These are phyloP conservation scores for Volucella inflata DNA, from an alignment of 2,888 invertebrate genomes.

Conservation along the genomic window DNA sequence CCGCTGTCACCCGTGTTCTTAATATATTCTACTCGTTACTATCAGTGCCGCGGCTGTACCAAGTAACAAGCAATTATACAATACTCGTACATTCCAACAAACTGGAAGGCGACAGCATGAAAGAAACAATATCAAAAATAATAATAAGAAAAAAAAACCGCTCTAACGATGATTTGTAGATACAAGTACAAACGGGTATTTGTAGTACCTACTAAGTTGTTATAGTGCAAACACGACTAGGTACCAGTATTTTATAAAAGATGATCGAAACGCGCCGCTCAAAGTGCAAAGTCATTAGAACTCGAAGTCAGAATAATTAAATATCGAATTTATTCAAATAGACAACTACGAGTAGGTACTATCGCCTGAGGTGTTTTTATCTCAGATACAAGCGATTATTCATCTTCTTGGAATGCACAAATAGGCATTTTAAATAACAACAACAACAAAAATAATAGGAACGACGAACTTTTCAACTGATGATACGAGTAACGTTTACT, in stretches of 20 bases:
- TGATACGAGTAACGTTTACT: conserved; percentile 17
- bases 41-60: conserved; percentile 25
- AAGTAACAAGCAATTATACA: conserved; percentile 40
- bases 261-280: conserved; percentile 39
- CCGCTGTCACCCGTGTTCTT: conserved; percentile 14
- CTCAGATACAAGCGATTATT: too few species aligned
- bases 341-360: too few species aligned
- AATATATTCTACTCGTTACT: conserved; percentile 45
- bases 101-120: conserved; percentile 15
- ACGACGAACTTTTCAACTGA: too few species aligned
- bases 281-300: conserved; percentile 39
- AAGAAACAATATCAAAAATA: conserved; percentile 27
- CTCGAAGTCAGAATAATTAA: conserved; percentile 47
- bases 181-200: conserved; percentile 7
- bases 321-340: background rate
- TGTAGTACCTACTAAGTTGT: conserved; percentile 32
- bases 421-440: too few species aligned
- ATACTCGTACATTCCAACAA: conserved; percentile 28
- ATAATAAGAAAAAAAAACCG: conserved; percentile 15
- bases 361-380: too few species aligned
- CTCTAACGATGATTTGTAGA: conserved; percentile 36
- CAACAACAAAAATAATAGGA: too few species aligned
- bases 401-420: too few species aligned
- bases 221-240: conserved; percentile 6
- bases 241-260: conserved; percentile 13